Evolutionary conservation across 2,888 invertebrate genomes (phyloP).

Genomic region (Hermodice carunculata): DNA sequence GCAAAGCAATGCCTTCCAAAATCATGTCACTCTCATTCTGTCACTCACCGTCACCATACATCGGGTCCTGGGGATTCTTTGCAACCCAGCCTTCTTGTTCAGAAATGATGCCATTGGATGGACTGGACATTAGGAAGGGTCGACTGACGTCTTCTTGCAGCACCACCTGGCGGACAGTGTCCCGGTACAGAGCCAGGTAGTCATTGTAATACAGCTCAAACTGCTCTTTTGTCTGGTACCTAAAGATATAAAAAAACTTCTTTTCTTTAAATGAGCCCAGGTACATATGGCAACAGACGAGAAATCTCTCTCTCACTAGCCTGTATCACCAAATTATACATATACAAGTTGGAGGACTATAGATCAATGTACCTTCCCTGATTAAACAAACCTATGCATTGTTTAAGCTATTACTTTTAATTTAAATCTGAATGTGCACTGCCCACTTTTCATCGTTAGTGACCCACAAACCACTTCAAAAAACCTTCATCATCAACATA

Average conservation of each 20-base stretch:
- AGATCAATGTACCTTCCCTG: no score
- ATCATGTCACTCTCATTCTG: no score
- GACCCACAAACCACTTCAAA: no score
- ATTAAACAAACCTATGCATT: no score
- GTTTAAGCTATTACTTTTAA: neutral
- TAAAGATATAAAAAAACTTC: neutral
- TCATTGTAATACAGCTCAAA: slow-evolving; percentile 72
- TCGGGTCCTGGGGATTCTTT: slow-evolving; percentile 80
- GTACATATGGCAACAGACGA: no score
- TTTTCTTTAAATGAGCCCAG: no score
- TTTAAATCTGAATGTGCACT: neutral
- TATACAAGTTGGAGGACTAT: no score
- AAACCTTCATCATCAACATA: no score
- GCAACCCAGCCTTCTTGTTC: slow-evolving; percentile 82
- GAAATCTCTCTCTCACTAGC: no score
- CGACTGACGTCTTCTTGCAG: slow-evolving; percentile 71
- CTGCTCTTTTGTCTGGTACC: slow-evolving; percentile 16
- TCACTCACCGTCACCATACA: slow-evolving; percentile 88
- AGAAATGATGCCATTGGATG: slow-evolving; percentile 73
- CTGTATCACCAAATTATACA: no score
- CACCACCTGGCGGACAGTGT: slow-evolving; percentile 80
- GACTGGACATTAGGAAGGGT: slow-evolving; percentile 88
- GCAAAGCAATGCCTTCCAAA: no score
- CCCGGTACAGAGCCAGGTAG: slow-evolving; percentile 86
- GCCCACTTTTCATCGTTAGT: no score